These are phyloP conservation scores for Adoxophyes honmai DNA, from an alignment of 1,140 invertebrate genomes.

Conservation along the genomic window DNA sequence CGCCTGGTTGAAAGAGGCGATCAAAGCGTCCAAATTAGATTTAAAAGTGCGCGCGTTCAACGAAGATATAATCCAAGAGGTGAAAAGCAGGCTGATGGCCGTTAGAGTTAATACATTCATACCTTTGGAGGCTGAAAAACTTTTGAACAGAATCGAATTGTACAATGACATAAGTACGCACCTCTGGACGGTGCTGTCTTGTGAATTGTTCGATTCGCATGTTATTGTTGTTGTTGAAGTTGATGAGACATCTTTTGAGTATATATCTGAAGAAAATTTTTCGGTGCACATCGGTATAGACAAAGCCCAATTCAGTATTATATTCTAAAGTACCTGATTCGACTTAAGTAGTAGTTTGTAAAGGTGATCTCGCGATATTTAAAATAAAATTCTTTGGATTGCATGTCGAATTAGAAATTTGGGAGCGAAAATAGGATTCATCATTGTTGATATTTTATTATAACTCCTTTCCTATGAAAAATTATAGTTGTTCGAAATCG, in stretches of 20 bases:
- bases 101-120: neutral
- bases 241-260: neutral
- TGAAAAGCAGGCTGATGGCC: neutral
- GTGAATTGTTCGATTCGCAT: neutral
- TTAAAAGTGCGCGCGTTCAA: neutral
- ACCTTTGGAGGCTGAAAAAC: neutral
- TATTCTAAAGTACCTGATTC: neutral
- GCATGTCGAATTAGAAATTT: too few species aligned
- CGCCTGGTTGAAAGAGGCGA: conserved; percentile 11
- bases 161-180: neutral
- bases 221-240: neutral
- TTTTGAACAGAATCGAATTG: neutral
- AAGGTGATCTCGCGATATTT: too few species aligned
- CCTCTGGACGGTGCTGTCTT: neutral
- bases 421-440: too few species aligned
- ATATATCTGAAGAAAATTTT: neutral
- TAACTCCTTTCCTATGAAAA: too few species aligned
- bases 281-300: neutral
- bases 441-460: too few species aligned
- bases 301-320: conserved; percentile 5
- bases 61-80: neutral
- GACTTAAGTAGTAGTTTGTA: too few species aligned
- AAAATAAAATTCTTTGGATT: too few species aligned
- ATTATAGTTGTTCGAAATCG: too few species aligned
- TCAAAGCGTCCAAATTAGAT: neutral